These are phyloP conservation scores for Melipona bicolor DNA, from an alignment of 2,888 invertebrate species.

Conservation along the genomic window DNA sequence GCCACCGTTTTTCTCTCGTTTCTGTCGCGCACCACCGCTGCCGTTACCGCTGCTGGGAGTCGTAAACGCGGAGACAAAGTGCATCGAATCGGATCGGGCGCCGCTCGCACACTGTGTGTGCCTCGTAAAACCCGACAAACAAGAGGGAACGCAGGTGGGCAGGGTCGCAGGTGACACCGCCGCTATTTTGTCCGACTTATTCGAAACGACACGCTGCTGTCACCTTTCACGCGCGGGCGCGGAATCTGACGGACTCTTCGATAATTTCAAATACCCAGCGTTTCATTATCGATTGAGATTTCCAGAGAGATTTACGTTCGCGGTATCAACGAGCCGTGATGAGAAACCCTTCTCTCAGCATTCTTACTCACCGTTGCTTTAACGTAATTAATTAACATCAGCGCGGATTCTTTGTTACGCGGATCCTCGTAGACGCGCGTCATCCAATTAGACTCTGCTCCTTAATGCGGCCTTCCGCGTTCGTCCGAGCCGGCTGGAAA, in stretches of 20 bases:
- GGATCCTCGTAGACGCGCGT: no score
- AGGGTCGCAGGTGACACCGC: not conserved
- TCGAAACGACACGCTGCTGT: not conserved
- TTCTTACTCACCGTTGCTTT: no score
- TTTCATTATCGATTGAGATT: not conserved
- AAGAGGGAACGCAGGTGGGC: conserved; percentile 3
- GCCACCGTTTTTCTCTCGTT: conserved; percentile 31
- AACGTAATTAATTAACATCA: no score
- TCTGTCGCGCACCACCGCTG: conserved; percentile 33
- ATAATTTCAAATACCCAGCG: not conserved
- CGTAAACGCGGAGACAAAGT: conserved; percentile 55
- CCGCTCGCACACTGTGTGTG: conserved; percentile 1
- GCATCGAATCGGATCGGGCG: conserved; percentile 45
- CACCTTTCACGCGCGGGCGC: not conserved
- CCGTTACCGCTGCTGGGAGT: conserved; percentile 24
- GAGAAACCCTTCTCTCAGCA: no score
- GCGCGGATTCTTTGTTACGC: no score
- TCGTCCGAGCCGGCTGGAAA: no score
- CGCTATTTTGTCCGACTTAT: not conserved
- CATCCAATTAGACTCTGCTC: no score
- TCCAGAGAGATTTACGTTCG: not conserved
- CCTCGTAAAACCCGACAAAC: conserved; percentile 50
- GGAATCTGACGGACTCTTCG: not conserved
- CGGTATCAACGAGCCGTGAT: no score
- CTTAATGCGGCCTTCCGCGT: no score